These are phyloP conservation scores for Tiliacea aurago DNA, from an alignment of 2,888 invertebrate species.

Conservation along the genomic window DNA sequence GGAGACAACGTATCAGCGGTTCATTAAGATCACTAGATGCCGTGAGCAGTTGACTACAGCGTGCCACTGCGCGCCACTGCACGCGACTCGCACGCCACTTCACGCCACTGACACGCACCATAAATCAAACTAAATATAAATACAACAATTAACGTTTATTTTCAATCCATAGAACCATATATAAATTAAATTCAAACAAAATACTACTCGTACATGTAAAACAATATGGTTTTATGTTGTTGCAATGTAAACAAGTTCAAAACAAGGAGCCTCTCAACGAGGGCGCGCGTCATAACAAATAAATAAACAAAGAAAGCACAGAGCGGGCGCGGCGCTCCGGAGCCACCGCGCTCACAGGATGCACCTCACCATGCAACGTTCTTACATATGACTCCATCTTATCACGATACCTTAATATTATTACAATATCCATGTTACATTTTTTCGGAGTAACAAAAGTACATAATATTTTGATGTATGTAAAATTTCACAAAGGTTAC, in stretches of 20 bases:
- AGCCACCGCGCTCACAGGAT: neutral
- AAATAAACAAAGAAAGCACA: constrained; percentile 71
- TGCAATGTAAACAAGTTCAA: constrained; percentile 71
- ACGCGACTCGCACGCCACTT: constrained; percentile 31
- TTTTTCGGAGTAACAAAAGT: constrained; percentile 74
- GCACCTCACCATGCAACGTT: constrained; percentile 72
- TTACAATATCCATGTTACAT: constrained; percentile 80
- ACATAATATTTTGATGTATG: constrained; percentile 61
- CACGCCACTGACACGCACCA: constrained; percentile 56
- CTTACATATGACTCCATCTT: constrained; percentile 78
- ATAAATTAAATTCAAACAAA: constrained; percentile 88
- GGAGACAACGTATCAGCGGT: constrained; percentile 77
- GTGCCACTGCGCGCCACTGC: constrained; percentile 31
- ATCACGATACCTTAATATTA: constrained; percentile 79
- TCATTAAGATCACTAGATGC: constrained; percentile 69
- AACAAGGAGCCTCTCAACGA: constrained; percentile 60
- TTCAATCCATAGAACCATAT: constrained; percentile 89
- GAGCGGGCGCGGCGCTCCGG: constrained; percentile 13
- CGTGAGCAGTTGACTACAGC: constrained; percentile 60
- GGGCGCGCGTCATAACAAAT: constrained; percentile 63
- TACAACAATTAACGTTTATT: constrained; percentile 90
- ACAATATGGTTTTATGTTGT: constrained; percentile 86
- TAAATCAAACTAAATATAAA: constrained; percentile 83
- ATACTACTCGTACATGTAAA: constrained; percentile 85
- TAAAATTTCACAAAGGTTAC: constrained; percentile 70